Base-by-base conservation (phyloP, 2,888 invertebrate species). In the Erpobdella octoculata region DNA sequence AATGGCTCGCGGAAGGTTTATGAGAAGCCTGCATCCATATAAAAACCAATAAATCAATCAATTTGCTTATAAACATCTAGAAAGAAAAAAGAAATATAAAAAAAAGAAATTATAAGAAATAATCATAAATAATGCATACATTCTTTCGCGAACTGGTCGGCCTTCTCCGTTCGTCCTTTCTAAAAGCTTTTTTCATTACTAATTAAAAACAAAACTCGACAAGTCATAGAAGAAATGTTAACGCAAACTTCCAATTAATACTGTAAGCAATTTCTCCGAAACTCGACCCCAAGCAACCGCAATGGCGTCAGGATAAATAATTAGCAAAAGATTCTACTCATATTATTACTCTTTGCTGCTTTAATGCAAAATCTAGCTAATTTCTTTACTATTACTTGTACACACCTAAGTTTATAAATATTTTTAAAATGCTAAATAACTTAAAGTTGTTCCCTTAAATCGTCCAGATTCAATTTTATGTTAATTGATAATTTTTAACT, bases 121-220 rank as follows among this genome's bases (percentile, higher is more conserved):
- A 53, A 58, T 5, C 28, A 25, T 36, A 9, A 36, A 65, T n/a
- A 5, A 1, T 33, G 37, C 65, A 8, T 36, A 65, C 65, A 3
- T 18, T 33, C 37, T 65, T 65, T 65, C 36, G 33, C 21, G 38
- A 21, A 37, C 25, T 21, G 36, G 65, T 25, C 15, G 33, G 36
- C 21, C 36, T 65, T 65, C 65, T 31, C 25, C 65, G 35, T 4
- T 65, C 65, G 36, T 65, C 65, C 18, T 37, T 65, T 65, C 36
- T 65, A 8, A 18, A 25, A 8, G 28, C 53, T 28, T 53, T 53
- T 53, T 53, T 53, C 53, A 53, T 53, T n/a, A n/a, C n/a, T n/a
- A n/a, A n/a, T n/a, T n/a, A n/a, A n/a, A n/a, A n/a, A n/a, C n/a
- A n/a, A n/a, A n/a, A n/a, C n/a, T n/a, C n/a, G n/a, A n/a, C n/a